These are phyloP conservation scores for Diadophis punctatus DNA, from an alignment of 2,113 vertebrate genomes.

Conservation along the genomic window DNA sequence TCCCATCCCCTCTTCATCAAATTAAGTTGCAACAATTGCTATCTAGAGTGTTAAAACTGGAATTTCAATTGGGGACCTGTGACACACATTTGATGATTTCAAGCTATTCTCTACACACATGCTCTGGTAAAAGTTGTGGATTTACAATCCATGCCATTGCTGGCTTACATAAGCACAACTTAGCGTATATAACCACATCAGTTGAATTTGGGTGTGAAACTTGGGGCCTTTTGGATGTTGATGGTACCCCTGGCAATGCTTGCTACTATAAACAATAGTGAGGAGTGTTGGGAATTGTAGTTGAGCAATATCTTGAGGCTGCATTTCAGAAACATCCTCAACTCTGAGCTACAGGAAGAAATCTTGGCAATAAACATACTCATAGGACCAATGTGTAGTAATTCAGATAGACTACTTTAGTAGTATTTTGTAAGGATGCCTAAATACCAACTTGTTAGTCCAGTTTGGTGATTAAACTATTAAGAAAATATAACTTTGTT, in stretches of 20 bases:
- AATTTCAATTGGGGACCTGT: neutral
- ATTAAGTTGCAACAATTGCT: neutral
- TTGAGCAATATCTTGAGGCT: neutral
- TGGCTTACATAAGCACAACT: neutral
- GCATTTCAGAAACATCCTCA: neutral
- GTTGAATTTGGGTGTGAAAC: neutral
- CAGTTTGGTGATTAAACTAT: neutral
- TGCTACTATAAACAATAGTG: neutral
- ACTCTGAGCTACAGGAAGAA: neutral
- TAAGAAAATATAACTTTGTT: neutral
- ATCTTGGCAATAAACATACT: neutral
- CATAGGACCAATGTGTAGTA: neutral
- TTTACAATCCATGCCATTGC: neutral
- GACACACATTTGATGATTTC: neutral
- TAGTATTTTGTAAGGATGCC: neutral
- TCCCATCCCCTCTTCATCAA: neutral
- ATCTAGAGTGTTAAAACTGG: neutral
- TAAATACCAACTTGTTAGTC: neutral
- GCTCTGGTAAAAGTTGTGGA: neutral
- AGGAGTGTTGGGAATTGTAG: neutral
- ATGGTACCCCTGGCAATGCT: neutral
- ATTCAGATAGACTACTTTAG: neutral
- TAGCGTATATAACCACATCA: neutral
- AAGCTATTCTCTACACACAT: neutral
- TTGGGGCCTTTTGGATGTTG: neutral